Evolutionary conservation across 2,888 invertebrate genomes (phyloP).

Genomic region (Pycnomerus fuliginosus): DNA sequence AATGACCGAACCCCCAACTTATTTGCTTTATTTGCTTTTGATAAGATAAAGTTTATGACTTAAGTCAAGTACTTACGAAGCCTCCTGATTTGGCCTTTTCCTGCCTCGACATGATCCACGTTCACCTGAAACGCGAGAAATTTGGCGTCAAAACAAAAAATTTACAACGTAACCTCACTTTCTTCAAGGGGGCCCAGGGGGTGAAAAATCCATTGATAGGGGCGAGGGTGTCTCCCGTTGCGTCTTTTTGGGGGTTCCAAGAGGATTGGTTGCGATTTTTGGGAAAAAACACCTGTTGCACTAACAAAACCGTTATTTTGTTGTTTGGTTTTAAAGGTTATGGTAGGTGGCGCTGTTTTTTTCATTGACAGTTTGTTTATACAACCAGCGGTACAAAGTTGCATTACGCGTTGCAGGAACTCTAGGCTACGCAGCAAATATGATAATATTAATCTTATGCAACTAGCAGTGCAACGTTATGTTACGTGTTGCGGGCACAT

Average conservation of each 20-base stretch:
- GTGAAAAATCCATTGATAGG: not conserved
- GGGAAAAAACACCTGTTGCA: not conserved
- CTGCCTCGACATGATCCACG: slow-evolving; percentile 61
- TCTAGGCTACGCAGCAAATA: too few relatives aligned
- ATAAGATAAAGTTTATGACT: slow-evolving; percentile 15
- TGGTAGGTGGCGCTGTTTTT: too few relatives aligned
- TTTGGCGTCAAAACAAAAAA: slow-evolving; percentile 21
- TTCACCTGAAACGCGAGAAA: too few relatives aligned
- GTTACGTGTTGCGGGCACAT: too few relatives aligned
- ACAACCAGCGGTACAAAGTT: too few relatives aligned
- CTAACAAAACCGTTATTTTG: slow-evolving; percentile 1
- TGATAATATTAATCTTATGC: too few relatives aligned
- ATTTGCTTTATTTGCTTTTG: slow-evolving; percentile 4
- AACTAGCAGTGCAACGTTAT: too few relatives aligned
- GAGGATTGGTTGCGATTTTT: not conserved
- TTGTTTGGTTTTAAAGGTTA: too few relatives aligned
- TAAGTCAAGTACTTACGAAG: slow-evolving; percentile 58
- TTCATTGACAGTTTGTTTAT: too few relatives aligned
- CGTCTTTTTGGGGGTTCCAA: slow-evolving; percentile 1
- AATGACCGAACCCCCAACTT: not conserved
- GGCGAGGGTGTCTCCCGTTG: not conserved
- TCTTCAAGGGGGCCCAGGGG: not conserved
- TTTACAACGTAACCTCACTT: slow-evolving; percentile 22
- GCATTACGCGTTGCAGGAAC: too few relatives aligned
- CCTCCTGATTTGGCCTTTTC: slow-evolving; percentile 63